These are phyloP conservation scores for Holacanthus passer DNA, from an alignment of 2,113 vertebrate species.

Conservation along the genomic window DNA sequence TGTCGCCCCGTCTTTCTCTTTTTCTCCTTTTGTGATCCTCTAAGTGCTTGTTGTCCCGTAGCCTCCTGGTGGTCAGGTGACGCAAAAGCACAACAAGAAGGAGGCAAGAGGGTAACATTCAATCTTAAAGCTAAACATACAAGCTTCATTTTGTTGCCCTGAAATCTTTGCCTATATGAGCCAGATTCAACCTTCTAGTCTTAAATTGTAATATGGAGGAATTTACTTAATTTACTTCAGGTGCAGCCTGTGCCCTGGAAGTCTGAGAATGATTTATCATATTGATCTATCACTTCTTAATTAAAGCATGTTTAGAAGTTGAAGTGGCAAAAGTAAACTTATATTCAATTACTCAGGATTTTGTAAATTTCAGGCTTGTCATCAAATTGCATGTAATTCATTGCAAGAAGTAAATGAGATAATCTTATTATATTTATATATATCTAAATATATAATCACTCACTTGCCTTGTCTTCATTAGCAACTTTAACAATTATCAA, in stretches of 20 bases:
- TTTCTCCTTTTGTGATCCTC: neutral
- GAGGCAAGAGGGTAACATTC: neutral
- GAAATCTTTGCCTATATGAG: neutral
- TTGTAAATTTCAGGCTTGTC: no score
- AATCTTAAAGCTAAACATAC: neutral
- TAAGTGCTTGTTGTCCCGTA: constrained; percentile 6
- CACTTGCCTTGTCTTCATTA: neutral
- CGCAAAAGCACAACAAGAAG: constrained; percentile 1
- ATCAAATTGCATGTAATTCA: no score
- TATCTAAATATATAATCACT: no score
- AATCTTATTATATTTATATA: no score
- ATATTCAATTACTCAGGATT: no score
- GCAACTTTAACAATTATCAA: neutral
- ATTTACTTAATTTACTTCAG: no score
- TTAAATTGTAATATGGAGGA: neutral
- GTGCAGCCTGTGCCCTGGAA: no score
- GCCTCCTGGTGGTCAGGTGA: constrained; percentile 70
- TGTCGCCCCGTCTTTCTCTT: neutral
- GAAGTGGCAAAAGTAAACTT: no score
- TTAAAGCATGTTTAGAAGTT: no score
- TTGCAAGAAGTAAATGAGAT: no score
- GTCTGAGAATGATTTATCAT: no score
- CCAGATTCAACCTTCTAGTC: neutral
- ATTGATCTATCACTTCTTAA: no score
- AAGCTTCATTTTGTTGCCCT: neutral